A percentile compares a stretch with the other conserved stretches of the same genome.
Conservation (phyloP, 2,113 vertebrate species). For the Gymnogyps californianus region DNA sequence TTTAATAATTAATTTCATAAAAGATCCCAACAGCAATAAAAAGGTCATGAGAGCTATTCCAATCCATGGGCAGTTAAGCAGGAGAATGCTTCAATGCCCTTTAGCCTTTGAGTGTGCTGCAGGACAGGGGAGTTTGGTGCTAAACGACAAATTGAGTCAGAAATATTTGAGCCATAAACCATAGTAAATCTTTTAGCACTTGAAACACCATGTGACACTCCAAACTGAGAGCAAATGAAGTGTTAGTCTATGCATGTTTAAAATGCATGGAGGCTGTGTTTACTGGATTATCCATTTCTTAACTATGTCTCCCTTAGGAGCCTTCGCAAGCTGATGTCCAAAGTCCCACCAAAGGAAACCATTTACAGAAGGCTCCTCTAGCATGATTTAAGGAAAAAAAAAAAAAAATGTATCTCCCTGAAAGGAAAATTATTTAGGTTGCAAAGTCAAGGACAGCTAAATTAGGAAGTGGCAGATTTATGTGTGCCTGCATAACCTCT, state of each 20-base stretch:
- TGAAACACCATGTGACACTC: constrained; percentile 41
- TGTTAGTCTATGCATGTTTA: constrained; percentile 43
- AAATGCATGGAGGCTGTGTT: constrained; percentile 1
- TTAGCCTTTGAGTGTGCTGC: constrained; percentile 68
- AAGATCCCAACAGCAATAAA: constrained; percentile 1
- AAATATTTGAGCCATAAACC: constrained; percentile 78
- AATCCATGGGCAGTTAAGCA: constrained; percentile 23
- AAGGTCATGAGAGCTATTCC: constrained; percentile 20
- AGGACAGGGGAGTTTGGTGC: constrained; percentile 69
- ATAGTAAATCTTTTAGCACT: constrained; percentile 74
- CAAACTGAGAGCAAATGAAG: constrained; percentile 63
- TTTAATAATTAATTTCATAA: constrained; percentile 48
- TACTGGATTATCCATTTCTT: constrained; percentile 37
- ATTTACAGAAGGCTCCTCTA: not conserved
- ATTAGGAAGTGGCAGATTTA: constrained; percentile 62
- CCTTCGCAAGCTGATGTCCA: not conserved
- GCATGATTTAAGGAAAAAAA: not conserved
- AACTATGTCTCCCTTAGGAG: not conserved
- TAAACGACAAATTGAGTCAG: constrained; percentile 77
- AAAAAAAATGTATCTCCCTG: not conserved
- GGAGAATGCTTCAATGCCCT: constrained; percentile 57
- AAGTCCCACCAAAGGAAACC: not conserved
- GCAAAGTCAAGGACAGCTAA: constrained; percentile 50
- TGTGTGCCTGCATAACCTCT: constrained; percentile 29
- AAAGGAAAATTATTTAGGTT: constrained; percentile 38